Conservation (phyloP, 2,888 invertebrate species). For the Actias luna region DNA sequence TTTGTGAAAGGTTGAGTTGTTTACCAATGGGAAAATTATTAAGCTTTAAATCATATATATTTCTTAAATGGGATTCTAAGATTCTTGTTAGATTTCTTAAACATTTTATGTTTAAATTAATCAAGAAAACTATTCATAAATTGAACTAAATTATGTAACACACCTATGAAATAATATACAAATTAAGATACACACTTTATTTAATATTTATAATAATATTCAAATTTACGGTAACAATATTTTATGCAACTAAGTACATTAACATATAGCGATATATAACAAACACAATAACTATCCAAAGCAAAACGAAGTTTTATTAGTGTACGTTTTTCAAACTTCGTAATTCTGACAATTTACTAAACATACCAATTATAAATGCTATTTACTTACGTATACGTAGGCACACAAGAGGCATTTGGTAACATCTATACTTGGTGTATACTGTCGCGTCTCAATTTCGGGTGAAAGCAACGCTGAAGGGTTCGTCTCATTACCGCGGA, state of each 20-base stretch:
- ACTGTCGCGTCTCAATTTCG: constrained; percentile 28
- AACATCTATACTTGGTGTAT: not conserved
- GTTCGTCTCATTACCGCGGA: constrained; percentile 67
- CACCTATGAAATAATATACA: no score
- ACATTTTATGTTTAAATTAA: no score
- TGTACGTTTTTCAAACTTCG: not conserved
- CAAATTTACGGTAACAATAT: no score
- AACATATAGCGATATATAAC: no score
- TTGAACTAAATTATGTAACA: no score
- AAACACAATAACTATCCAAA: no score
- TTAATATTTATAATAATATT: no score
- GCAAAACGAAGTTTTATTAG: no score
- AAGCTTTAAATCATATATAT: constrained; percentile 36
- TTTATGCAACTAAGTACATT: no score
- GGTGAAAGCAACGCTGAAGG: constrained; percentile 40
- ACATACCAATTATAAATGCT: not conserved
- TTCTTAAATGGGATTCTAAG: constrained; percentile 28
- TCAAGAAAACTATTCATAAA: no score
- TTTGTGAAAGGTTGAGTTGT: constrained; percentile 75
- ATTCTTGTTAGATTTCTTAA: constrained; percentile 37
- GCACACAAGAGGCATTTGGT: not conserved
- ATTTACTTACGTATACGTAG: constrained; percentile 18
- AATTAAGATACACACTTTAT: no score
- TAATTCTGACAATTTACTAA: not conserved
- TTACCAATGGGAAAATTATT: constrained; percentile 62